Evolutionary conservation across 2,797 vertebrate species (phyloP).

Genomic region (Remorina albescens): DNA sequence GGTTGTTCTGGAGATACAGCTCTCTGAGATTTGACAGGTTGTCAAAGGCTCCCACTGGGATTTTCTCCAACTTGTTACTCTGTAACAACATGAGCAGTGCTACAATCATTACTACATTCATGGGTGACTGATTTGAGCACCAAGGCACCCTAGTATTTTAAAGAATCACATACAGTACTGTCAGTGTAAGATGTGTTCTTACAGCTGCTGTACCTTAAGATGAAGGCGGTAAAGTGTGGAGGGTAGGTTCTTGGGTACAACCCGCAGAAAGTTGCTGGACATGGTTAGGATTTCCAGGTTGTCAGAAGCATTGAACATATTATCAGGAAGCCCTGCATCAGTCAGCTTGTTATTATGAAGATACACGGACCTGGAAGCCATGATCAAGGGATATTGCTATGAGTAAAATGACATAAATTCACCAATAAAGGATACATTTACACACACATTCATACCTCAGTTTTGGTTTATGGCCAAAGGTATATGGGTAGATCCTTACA

Average conservation of each 20-base stretch:
- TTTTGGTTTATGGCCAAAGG: conserved; percentile 95
- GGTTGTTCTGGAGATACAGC: conserved; percentile 96
- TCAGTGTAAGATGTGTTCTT: not conserved
- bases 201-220: conserved; percentile 87
- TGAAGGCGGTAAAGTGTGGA: conserved; percentile 91
- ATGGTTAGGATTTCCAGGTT: conserved; percentile 95
- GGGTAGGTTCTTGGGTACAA: conserved; percentile 92
- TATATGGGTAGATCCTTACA: conserved; percentile 92
- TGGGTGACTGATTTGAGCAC: not conserved
- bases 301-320: conserved; percentile 93
- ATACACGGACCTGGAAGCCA: conserved; percentile 91
- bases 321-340: conserved; percentile 91
- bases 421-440: not conserved
- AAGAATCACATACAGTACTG: not conserved
- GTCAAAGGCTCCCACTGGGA: conserved; percentile 91
- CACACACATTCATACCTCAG: conserved; percentile 85
- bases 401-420: not conserved
- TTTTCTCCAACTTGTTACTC: conserved; percentile 96
- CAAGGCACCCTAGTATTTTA: not conserved
- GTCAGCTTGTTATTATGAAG: conserved; percentile 98
- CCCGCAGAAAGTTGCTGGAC: conserved; percentile 96
- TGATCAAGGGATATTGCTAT: not conserved
- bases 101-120: not conserved
- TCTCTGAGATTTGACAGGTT: conserved; percentile 90
- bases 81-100: conserved; percentile 63